Evolutionary conservation across 2,888 invertebrate species (phyloP), one percentile per base, ranked within the genome.

Genomic region (Eilema griseolum): DNA sequence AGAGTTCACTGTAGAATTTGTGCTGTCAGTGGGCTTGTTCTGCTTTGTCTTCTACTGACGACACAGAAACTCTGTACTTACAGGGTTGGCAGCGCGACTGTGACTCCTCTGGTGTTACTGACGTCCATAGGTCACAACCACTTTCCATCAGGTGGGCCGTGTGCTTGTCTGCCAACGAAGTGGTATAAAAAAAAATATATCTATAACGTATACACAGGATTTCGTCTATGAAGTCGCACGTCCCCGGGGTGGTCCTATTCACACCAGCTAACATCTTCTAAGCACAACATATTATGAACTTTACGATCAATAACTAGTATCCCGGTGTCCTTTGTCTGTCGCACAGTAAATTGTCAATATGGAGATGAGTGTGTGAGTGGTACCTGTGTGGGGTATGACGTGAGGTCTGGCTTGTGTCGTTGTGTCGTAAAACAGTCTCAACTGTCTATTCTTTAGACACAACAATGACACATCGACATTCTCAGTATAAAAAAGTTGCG

Each of bases 391-490:
- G 31, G 23, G 24, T 24, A 20, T 23, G 24, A 24, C 33, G 66
- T 61, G 66, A 52, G 41, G 41, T 59, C n/a, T 12, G 56, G 3
- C n/a, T 41, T 33, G 5, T 31, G 46, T 71, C 33, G 33, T 12
- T 33, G 33, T 37, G 33, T 37, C 71, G 64, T 71, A 71, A 71
- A 71, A 10, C 26, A 33, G 23, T 37, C 31, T 46, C 61, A 70
- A 64, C 52, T 33, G 60, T 60, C 64, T 64, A 71, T 71, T 71
- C 71, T 67, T 64, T 60, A 28, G 41, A 56, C 33, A 61, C 46
- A 71, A 71, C 67, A 71, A 71, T 67, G 71, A 59, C 67, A 52
- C 63, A 67, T 71, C 1, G 24, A 66, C 33, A 11, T 66, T 33
- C 11, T 24, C 23, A 66, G 37, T 11, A 57, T 57, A 57, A 33